Evolutionary conservation across 2,797 vertebrate species (phyloP), one percentile per base, ranked within the genome.

Genomic region (Menidia menidia): DNA sequence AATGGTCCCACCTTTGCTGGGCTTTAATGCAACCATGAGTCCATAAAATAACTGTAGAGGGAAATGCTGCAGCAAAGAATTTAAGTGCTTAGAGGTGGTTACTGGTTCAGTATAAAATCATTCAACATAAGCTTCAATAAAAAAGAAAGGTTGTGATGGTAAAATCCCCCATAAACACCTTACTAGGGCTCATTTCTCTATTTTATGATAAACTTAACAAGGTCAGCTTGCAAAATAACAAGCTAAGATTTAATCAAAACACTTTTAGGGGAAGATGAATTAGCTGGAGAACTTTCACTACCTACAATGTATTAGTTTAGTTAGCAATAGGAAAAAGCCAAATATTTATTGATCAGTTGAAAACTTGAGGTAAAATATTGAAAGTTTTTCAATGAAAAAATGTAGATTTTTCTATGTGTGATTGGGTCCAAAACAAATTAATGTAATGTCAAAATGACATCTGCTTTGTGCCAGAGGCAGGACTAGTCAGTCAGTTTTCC

Each of bases 41-140:
- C 52, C 45, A 78, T 82, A 77, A 79, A 82, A 75, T 71, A 59
- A 78, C 55, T 57, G 50, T 53, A 66, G 77, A 62, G 68, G 68
- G 57, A 35, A 32, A 45, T 18, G 53, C 66, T 56, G 59, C 59
- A 41, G 68, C 25, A 60, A 63, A 66, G 55, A 80, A 55, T 43
- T 44, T n/a, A 72, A 78, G 73, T 63, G 56, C 12, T 68, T 45
- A 33, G 31, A 70, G 60, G 64, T 68, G 45, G 60, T 64, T n/a
- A 72, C 44, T 47, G 45, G 12, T 55, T 43, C 32, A 13, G 30
- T 30, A 45, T 25, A 63, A 72, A 67, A 60, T 16, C 3, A 47
- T 45, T 56, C 30, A 25, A 45, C 1, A 45, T 44, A 60, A 13
- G 39, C 31, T 45, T n/a, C n/a, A 11, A 8, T 71, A 45, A 43